phyloP scores from a whole-genome alignment of 2,113 vertebrate species.

The Colinus virginianus region DNA sequence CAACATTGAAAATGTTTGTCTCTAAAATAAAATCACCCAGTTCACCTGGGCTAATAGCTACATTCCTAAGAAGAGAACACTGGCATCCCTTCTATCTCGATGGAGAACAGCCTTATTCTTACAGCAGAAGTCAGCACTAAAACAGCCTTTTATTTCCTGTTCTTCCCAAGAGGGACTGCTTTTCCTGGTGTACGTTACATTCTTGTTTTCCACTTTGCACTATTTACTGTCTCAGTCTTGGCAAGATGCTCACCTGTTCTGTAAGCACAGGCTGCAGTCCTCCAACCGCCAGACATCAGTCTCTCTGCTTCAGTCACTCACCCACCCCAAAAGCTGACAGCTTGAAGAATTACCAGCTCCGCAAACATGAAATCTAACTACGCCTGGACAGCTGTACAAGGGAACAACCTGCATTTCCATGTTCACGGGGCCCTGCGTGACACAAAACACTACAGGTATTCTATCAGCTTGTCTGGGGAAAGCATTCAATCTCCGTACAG shows the following conservation, averaged over 20 bases:
- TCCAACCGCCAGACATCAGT: conserved; percentile 34
- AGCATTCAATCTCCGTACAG: not conserved
- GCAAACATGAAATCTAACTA: conserved; percentile 31
- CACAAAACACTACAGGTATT: conserved; percentile 19
- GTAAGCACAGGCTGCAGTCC: conserved; percentile 46
- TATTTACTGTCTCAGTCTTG: conserved; percentile 34
- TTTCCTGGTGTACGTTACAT: not conserved
- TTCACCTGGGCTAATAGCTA: not conserved
- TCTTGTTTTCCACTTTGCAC: not conserved
- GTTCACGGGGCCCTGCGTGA: not conserved
- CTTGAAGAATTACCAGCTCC: conserved; percentile 53
- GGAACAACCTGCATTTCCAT: conserved; percentile 29
- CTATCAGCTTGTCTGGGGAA: conserved; percentile 9
- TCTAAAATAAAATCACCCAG: not conserved
- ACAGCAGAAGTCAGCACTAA: not conserved
- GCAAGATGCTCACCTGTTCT: conserved; percentile 14
- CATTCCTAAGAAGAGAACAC: not conserved
- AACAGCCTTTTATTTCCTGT: not conserved
- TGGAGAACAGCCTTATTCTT: not conserved
- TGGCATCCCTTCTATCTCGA: not conserved
- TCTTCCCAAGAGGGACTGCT: not conserved
- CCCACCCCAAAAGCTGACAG: conserved; percentile 36
- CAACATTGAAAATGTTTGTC: not conserved
- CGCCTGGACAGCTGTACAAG: conserved; percentile 35
- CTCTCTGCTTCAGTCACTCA: conserved; percentile 58